Conservation (phyloP, 2,797 vertebrate genomes). For the Enteromius radiatus region DNA sequence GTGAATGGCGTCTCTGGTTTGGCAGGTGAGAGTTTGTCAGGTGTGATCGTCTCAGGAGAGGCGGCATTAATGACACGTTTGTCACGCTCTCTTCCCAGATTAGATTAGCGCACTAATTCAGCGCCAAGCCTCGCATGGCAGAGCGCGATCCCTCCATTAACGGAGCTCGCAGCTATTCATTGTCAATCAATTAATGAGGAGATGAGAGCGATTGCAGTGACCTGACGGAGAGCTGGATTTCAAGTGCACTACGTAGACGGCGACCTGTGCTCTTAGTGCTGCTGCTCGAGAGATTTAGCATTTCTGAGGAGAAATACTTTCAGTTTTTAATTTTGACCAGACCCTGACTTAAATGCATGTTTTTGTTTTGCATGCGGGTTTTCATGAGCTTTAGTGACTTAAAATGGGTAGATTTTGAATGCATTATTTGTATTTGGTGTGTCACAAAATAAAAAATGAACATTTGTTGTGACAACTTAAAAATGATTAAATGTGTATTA, state of each 20-base stretch:
- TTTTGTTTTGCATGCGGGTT: background rate
- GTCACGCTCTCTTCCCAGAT: constrained; percentile 56
- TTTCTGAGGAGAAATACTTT: background rate
- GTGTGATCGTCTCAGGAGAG: constrained; percentile 46
- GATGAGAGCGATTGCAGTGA: constrained; percentile 34
- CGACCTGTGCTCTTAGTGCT: background rate
- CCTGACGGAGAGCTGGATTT: constrained; percentile 8
- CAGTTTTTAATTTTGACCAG: background rate
- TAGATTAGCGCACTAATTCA: constrained; percentile 60
- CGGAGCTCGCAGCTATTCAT: constrained; percentile 44
- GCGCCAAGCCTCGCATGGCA: constrained; percentile 46
- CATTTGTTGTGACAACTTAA: background rate
- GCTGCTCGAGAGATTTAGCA: background rate
- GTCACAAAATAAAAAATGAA: no score
- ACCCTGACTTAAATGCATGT: background rate
- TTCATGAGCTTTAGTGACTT: background rate
- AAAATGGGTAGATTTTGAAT: background rate
- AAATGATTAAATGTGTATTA: background rate
- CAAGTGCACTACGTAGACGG: constrained; percentile 14
- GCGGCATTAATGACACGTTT: constrained; percentile 58
- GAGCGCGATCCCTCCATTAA: constrained; percentile 53
- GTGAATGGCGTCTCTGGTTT: constrained; percentile 20
- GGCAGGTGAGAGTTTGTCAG: constrained; percentile 47
- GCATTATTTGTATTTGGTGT: background rate
- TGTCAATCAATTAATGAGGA: constrained; percentile 46